Evolutionary conservation across 2,797 vertebrate genomes (phyloP).

Genomic region (Petrocephalus sullivani): DNA sequence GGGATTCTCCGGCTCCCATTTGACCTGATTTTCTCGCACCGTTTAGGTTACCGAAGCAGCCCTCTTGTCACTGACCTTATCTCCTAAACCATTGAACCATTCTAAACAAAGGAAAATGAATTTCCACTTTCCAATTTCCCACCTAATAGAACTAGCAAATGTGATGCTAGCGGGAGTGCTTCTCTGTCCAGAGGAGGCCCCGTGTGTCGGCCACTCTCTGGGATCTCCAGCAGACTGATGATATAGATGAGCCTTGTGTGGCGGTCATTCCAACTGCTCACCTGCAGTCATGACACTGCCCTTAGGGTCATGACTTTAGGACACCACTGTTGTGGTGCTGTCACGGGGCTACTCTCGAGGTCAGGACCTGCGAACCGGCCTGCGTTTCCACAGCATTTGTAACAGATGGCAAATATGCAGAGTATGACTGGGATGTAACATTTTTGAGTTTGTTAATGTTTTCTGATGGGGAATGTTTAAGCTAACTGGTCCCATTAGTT

Average conservation of each 20-base stretch:
- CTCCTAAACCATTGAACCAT: neutral
- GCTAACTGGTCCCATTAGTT: neutral
- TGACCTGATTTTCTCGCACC: neutral
- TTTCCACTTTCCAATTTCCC: conserved; percentile 32
- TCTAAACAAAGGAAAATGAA: conserved; percentile 34
- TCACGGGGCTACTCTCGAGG: neutral
- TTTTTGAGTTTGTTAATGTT: neutral
- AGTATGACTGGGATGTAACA: neutral
- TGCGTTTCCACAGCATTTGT: neutral
- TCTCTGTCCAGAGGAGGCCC: neutral
- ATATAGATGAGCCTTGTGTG: conserved; percentile 18
- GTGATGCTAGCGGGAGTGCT: neutral
- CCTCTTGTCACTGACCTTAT: neutral
- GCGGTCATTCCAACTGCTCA: neutral
- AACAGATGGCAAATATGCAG: neutral
- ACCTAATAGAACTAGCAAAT: conserved; percentile 22
- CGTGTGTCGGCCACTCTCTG: neutral
- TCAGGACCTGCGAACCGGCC: too few relatives aligned
- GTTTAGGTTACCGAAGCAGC: neutral
- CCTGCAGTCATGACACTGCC: neutral
- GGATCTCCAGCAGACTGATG: conserved; percentile 24
- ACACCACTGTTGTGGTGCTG: neutral
- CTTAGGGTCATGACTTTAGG: neutral
- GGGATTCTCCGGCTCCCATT: neutral
- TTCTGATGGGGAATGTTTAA: neutral